A percentile compares a stretch with the other conserved stretches of the same genome.
phyloP scores from a whole-genome alignment of 1,140 invertebrate species.

The Cydia strobilella region DNA sequence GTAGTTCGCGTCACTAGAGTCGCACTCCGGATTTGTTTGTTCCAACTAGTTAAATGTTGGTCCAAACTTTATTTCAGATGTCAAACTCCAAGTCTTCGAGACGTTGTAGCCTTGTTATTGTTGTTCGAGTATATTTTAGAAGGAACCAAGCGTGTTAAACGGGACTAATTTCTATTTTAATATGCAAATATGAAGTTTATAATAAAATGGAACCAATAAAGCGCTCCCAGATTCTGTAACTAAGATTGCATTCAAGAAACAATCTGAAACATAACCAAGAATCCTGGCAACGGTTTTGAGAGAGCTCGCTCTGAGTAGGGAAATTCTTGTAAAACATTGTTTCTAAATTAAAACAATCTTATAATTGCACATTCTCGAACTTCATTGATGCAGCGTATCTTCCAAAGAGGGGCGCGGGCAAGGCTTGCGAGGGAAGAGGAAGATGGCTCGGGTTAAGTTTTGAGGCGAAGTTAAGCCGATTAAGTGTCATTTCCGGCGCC shows the following conservation, averaged over 20 bases:
- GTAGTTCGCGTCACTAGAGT: constrained; percentile 63
- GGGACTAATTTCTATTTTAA: background rate
- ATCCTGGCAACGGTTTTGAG: constrained; percentile 70
- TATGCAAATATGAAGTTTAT: background rate
- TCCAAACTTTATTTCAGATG: constrained; percentile 68
- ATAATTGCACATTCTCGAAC: constrained; percentile 78
- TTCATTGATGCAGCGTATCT: constrained; percentile 73
- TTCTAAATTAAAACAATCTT: constrained; percentile 80
- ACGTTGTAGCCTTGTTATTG: constrained; percentile 66
- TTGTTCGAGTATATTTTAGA: constrained; percentile 55
- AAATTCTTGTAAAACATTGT: constrained; percentile 78
- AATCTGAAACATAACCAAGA: constrained; percentile 73
- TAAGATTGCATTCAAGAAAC: constrained; percentile 67
- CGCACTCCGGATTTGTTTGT: constrained; percentile 58
- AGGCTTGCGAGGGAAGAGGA: constrained; percentile 36
- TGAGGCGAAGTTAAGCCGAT: constrained; percentile 77
- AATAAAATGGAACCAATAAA: background rate
- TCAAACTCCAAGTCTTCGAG: constrained; percentile 52
- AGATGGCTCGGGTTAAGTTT: constrained; percentile 65
- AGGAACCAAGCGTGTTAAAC: constrained; percentile 2
- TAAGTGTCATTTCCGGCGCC: constrained; percentile 77
- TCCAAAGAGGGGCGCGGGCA: constrained; percentile 37
- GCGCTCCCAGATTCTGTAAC: background rate
- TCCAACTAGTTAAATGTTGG: constrained; percentile 76
- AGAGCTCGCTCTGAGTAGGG: constrained; percentile 66